Conservation (phyloP, 2,113 vertebrate genomes). For the Struthio camelus region DNA sequence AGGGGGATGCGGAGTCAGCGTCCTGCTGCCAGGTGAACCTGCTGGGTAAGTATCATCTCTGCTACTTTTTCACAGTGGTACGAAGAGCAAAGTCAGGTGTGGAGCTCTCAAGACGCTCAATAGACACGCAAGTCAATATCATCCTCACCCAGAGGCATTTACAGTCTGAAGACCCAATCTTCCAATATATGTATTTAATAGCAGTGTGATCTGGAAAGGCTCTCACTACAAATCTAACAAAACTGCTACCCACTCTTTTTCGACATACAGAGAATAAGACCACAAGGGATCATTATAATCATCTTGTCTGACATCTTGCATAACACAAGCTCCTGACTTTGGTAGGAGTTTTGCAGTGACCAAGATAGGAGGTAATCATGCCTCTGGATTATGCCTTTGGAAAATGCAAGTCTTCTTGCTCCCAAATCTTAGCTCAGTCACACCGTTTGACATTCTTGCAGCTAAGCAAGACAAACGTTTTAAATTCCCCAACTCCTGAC, state of each 20-base stretch:
- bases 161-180: background rate
- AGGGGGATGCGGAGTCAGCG: background rate
- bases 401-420: background rate
- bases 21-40: no score
- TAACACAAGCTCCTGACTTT: background rate
- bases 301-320: background rate
- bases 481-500: slow-evolving; percentile 3
- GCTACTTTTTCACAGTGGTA: background rate
- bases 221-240: accelerated
- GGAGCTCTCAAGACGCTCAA: background rate
- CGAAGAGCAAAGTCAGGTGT: background rate
- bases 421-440: background rate
- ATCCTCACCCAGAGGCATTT: background rate
- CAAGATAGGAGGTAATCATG: background rate
- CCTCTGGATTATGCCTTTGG: background rate
- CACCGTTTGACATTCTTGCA: background rate
- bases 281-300: background rate
- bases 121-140: background rate
- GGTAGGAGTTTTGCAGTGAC: background rate
- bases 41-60: background rate
- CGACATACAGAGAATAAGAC: background rate
- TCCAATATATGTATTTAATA: background rate
- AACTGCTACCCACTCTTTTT: background rate
- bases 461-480: background rate
- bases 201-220: background rate